These are phyloP conservation scores for Fundulus diaphanus DNA, from an alignment of 2,797 vertebrate genomes.

Conservation along the genomic window DNA sequence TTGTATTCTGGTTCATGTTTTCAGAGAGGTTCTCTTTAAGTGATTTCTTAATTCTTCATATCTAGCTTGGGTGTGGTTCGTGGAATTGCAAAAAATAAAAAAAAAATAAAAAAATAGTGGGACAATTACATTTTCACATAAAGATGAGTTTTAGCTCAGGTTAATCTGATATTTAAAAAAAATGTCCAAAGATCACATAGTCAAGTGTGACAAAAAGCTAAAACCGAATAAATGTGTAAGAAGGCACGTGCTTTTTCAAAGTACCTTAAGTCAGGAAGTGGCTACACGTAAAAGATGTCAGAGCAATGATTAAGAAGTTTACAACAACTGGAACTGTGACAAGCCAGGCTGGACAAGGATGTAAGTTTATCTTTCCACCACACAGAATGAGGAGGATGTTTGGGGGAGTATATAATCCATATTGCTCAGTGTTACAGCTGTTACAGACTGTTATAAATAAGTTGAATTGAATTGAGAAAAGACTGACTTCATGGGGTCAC, in stretches of 20 bases:
- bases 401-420: background rate
- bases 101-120: no score
- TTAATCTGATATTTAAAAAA: background rate
- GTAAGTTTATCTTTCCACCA: background rate
- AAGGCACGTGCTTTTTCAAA: background rate
- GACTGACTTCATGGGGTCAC: background rate
- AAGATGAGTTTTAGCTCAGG: background rate
- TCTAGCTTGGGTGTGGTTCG: background rate
- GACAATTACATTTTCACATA: background rate
- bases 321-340: background rate
- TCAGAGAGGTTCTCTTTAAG: background rate
- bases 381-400: background rate
- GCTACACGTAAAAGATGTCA: background rate
- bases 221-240: background rate
- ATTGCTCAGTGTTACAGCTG: background rate
- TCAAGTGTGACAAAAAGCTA: background rate
- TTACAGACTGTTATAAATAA: background rate
- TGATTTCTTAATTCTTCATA: background rate
- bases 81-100: background rate
- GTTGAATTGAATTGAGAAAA: background rate
- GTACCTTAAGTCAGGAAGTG: background rate
- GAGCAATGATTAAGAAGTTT: background rate
- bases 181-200: background rate
- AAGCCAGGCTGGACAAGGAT: background rate
- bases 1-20: background rate